A percentile compares a stretch with the other conserved stretches of the same genome.
Conservation (phyloP, 2,113 vertebrate species). For the Scomber colias region DNA sequence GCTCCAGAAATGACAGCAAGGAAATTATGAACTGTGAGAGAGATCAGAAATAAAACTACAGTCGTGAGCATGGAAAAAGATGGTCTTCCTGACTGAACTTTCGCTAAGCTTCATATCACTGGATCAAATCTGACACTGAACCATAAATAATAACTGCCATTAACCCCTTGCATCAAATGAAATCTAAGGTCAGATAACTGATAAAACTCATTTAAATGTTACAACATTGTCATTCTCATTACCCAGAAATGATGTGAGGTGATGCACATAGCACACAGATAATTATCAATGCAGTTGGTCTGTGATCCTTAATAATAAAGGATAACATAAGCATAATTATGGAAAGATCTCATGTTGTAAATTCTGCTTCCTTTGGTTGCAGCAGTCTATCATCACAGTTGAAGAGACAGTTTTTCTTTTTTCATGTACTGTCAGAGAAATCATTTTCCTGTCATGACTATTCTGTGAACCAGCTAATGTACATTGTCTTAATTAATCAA, state of each 20-base stretch:
- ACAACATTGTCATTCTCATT: constrained; percentile 46
- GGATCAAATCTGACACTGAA: too few relatives aligned
- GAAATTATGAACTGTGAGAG: too few relatives aligned
- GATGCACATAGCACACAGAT: constrained; percentile 30
- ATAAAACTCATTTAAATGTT: background rate
- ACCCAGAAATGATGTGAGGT: constrained; percentile 39
- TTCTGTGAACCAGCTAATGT: background rate
- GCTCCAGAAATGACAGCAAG: too few relatives aligned
- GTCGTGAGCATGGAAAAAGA: too few relatives aligned
- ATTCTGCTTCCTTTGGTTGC: background rate
- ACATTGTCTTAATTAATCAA: background rate
- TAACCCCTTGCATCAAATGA: background rate
- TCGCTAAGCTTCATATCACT: too few relatives aligned
- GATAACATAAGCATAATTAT: background rate
- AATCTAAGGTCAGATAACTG: background rate
- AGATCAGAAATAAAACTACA: too few relatives aligned
- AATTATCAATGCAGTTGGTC: constrained; percentile 50
- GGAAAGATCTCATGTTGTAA: background rate
- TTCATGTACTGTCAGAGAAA: too few relatives aligned
- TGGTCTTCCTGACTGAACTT: too few relatives aligned
- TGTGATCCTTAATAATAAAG: constrained; percentile 36
- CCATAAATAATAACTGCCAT: too few relatives aligned
- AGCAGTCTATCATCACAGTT: background rate
- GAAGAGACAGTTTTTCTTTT: background rate
- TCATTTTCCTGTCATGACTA: background rate